Evolutionary conservation across 2,113 vertebrate species (phyloP).

Genomic region (Ranitomeya variabilis): DNA sequence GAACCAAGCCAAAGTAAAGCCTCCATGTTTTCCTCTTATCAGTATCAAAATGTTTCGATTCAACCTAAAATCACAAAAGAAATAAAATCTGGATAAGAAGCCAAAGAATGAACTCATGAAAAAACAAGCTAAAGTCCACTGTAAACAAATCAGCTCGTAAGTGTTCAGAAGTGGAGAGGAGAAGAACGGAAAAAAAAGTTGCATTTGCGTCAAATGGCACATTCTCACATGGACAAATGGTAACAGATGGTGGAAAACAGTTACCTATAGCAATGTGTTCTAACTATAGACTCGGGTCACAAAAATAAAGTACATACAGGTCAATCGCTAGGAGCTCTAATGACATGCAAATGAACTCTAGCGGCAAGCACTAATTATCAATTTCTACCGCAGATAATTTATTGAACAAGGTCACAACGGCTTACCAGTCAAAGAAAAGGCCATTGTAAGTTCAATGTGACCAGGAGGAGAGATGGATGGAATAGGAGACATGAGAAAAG

Average conservation of each 20-base stretch:
- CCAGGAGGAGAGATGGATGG: background rate
- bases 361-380: background rate
- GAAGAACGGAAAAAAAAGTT: background rate
- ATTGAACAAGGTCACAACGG: background rate
- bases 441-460: background rate
- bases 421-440: background rate
- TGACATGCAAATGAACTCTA: background rate
- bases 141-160: too few species aligned
- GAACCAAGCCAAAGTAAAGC: background rate
- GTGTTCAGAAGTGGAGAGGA: background rate
- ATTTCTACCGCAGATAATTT: background rate
- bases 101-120: background rate
- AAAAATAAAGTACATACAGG: background rate
- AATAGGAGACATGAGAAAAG: background rate
- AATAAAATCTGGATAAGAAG: background rate
- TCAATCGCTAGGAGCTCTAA: background rate
- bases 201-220: background rate
- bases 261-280: background rate
- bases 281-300: background rate
- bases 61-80: background rate
- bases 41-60: background rate
- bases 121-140: background rate
- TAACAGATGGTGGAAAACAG: conserved; percentile 2
- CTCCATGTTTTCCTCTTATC: background rate
- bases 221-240: conserved; percentile 2